A percentile compares a stretch with the other conserved stretches of the same genome.
Conservation (phyloP, 2,888 invertebrate genomes). For the Nomada ruficornis region DNA sequence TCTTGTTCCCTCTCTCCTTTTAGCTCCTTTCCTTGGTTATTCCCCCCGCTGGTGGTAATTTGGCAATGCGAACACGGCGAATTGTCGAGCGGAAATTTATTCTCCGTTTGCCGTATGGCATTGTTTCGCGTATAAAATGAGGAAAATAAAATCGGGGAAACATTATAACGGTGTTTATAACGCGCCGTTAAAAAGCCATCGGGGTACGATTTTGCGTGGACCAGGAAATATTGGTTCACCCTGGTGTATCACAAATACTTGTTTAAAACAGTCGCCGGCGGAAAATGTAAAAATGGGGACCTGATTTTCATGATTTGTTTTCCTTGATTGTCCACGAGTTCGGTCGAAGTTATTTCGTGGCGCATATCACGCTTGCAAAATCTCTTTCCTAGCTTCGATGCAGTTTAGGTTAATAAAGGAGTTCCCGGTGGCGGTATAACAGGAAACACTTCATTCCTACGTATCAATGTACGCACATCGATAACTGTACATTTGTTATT, state of each 20-base stretch:
- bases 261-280: not conserved
- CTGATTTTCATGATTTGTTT: not conserved
- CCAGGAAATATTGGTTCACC: not conserved
- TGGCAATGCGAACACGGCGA: not conserved
- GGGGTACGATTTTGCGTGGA: not conserved
- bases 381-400: not conserved
- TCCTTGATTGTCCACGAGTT: no score
- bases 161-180: slow-evolving; percentile 18
- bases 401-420: not conserved
- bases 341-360: no score
- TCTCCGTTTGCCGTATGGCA: not conserved
- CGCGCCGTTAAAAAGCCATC: slow-evolving; percentile 4
- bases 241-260: not conserved
- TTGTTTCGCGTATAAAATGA: slow-evolving; percentile 2
- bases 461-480: not conserved
- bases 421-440: not conserved
- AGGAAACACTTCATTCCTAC: no score
- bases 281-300: not conserved
- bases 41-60: not conserved
- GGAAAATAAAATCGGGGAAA: slow-evolving; percentile 1
- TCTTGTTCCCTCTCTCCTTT: not conserved
- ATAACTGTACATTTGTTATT: no score
- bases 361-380: not conserved
- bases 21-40: not conserved
- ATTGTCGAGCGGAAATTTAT: slow-evolving; percentile 24